These are phyloP conservation scores for Liolophura sinensis DNA, from an alignment of 1,140 invertebrate genomes.

Conservation along the genomic window DNA sequence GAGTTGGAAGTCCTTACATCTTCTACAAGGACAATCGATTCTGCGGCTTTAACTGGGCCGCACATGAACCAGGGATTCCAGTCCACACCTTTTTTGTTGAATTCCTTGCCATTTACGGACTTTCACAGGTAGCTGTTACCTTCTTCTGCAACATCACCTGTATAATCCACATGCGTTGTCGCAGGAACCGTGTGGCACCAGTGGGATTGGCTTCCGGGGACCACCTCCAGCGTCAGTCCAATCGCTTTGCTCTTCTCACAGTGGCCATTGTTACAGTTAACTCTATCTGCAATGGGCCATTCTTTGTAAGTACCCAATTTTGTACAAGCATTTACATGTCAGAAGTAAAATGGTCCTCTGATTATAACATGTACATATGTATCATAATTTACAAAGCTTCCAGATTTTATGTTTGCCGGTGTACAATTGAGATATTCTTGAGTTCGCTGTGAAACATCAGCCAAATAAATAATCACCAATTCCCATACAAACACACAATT, in stretches of 20 bases:
- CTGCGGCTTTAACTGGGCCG: slow-evolving; percentile 2
- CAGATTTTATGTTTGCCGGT: too few relatives aligned
- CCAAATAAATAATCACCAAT: too few relatives aligned
- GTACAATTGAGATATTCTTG: too few relatives aligned
- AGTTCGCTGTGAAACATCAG: too few relatives aligned
- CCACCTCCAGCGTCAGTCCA: background rate
- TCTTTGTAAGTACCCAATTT: slow-evolving; percentile 5
- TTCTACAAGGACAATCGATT: slow-evolving; percentile 1
- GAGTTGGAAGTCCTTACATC: slow-evolving; percentile 1
- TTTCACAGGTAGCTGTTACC: too few relatives aligned
- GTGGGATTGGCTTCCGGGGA: background rate
- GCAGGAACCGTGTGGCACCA: background rate
- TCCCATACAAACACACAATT: too few relatives aligned
- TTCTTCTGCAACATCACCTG: background rate
- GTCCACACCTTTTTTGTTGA: background rate
- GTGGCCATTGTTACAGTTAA: slow-evolving; percentile 2
- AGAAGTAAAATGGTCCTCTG: too few relatives aligned
- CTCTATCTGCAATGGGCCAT: slow-evolving; percentile 7
- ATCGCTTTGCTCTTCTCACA: slow-evolving; percentile 3
- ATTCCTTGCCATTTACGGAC: background rate
- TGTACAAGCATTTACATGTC: background rate
- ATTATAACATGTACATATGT: too few relatives aligned
- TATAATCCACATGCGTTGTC: background rate
- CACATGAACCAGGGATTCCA: background rate
- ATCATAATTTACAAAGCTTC: too few relatives aligned